Conservation (phyloP, 2,888 invertebrate genomes). For the Ennomos quercinarius region DNA sequence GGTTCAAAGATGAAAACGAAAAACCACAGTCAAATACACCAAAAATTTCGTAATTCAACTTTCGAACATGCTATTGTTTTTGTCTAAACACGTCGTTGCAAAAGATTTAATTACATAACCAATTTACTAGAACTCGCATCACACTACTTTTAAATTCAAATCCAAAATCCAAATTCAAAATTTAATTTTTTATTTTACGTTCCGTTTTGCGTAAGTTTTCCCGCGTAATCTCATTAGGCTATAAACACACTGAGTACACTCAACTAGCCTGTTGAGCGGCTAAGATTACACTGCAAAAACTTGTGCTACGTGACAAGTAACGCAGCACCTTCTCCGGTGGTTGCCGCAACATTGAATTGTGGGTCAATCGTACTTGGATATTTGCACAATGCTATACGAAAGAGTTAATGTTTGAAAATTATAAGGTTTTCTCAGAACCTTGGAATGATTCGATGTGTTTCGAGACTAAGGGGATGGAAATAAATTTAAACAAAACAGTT, state of each 20-base stretch:
- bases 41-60: slow-evolving; percentile 16
- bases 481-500: background rate
- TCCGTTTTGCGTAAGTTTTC: slow-evolving; percentile 16
- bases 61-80: slow-evolving; percentile 26
- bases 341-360: slow-evolving; percentile 45
- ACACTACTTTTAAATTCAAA: background rate
- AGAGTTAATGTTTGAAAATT: slow-evolving; percentile 15
- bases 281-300: slow-evolving; percentile 58
- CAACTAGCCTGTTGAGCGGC: slow-evolving; percentile 51
- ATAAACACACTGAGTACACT: slow-evolving; percentile 23
- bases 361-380: slow-evolving; percentile 52
- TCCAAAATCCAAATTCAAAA: slow-evolving; percentile 4
- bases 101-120: slow-evolving; percentile 7
- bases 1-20: slow-evolving; percentile 7
- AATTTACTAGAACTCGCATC: background rate
- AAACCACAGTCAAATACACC: slow-evolving; percentile 15
- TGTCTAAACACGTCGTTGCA: slow-evolving; percentile 21
- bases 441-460: slow-evolving; percentile 1
- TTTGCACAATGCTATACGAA: slow-evolving; percentile 32
- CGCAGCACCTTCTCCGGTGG: slow-evolving; percentile 53
- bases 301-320: slow-evolving; percentile 55
- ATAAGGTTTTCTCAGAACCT: slow-evolving; percentile 11
- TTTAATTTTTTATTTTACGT: slow-evolving; percentile 7
- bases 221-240: slow-evolving; percentile 16
- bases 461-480: background rate